Evolutionary conservation across 2,888 invertebrate genomes (phyloP), one percentile per base, ranked within the genome.

Genomic region (Rhagium mordax): DNA sequence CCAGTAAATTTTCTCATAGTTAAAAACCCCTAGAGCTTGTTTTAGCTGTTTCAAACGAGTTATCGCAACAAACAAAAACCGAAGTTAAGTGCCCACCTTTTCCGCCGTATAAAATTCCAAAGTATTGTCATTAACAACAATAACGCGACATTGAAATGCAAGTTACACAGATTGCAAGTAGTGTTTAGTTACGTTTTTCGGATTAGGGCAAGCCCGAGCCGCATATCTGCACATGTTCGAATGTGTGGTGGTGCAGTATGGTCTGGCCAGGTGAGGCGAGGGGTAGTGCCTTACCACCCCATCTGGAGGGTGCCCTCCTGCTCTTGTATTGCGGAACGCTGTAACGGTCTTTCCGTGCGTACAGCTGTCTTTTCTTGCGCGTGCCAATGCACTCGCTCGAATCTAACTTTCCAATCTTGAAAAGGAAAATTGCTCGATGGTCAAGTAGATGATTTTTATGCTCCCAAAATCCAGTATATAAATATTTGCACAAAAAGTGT

Each of bases 301-400:
- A 77, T 77, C 77, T 72, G 74, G 59, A 71, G 77, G 78, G 78
- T 77, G 74, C 77, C 77, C 76, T 74, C 77, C 75, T 74, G 74
- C 62, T 66, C 67, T 59, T 71, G 70, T 70, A 76, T 80, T 77
- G 76, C 80, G 77, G 77, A 75, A 76, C 74, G 77, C 59, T 75
- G 79, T 82, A 82, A 82, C 82, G 82, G 82, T 81, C 81, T 79
- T 80, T 80, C 76, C 74, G 78, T n/a, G 77, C 76, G 77, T 51
- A 80, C 82, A 82, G 82, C 82, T 82, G 82, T 81, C 79, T 73
- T 68, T 59, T 65, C 70, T 60, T 60, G 72, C 76, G 76, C 77
- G 77, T 77, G 79, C 76, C 77, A 71, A 69, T 78, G 79, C 79
- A 79, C 77, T 74, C 68, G 33, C 64, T 15, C n/a, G 15, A 49